These are phyloP conservation scores for Lacanobia oleracea DNA, from an alignment of 2,888 invertebrate species.

Conservation along the genomic window DNA sequence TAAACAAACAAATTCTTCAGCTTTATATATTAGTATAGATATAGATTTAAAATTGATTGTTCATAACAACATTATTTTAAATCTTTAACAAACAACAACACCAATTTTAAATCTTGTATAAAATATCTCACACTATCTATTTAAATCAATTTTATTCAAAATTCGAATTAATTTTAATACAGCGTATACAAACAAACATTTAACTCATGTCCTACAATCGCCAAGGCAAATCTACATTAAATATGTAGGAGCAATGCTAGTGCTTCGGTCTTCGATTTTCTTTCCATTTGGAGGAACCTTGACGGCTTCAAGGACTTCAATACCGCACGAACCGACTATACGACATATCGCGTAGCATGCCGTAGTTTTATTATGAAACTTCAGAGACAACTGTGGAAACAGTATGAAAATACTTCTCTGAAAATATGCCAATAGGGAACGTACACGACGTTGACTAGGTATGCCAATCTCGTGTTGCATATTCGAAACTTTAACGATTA, in stretches of 20 bases:
- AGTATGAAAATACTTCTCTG: neutral
- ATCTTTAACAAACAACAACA: too few relatives aligned
- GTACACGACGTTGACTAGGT: too few relatives aligned
- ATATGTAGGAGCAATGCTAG: constrained; percentile 26
- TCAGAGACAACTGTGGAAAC: constrained; percentile 1
- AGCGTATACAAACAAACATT: neutral
- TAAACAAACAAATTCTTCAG: too few relatives aligned
- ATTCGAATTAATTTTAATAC: too few relatives aligned
- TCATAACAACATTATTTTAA: too few relatives aligned
- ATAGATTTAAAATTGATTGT: too few relatives aligned
- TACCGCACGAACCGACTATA: constrained; percentile 24
- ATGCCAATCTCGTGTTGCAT: too few relatives aligned
- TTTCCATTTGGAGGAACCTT: constrained; percentile 39
- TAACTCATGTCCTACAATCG: neutral
- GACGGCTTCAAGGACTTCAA: constrained; percentile 47
- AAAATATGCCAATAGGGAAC: neutral
- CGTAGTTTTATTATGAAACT: constrained; percentile 12
- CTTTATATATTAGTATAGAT: too few relatives aligned
- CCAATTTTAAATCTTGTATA: too few relatives aligned
- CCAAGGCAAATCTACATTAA: constrained; percentile 20
- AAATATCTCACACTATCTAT: too few relatives aligned
- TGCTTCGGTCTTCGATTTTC: constrained; percentile 38
- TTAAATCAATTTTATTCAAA: too few relatives aligned
- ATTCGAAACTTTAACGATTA: too few relatives aligned
- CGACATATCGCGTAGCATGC: constrained; percentile 17